Evolutionary conservation across 2,888 invertebrate species (phyloP).

Genomic region (Polyploca ridens): DNA sequence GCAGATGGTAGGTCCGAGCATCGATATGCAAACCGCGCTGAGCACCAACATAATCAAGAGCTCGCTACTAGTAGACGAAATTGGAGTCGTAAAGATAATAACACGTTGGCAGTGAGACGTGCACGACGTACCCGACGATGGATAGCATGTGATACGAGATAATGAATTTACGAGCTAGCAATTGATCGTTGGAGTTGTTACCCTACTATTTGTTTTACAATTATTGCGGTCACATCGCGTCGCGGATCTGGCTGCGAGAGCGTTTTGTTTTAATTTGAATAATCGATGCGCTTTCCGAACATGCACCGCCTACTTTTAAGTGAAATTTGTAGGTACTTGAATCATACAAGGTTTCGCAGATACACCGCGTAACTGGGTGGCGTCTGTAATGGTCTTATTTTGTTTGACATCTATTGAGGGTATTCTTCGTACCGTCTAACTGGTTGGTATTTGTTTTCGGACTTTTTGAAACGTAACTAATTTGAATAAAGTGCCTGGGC

Average conservation of each 20-base stretch:
- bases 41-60: background rate
- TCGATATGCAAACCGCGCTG: background rate
- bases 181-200: background rate
- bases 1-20: background rate
- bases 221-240: slow-evolving; percentile 3
- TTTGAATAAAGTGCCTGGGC: no score
- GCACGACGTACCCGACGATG: background rate
- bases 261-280: slow-evolving; percentile 5
- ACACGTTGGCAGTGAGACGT: background rate
- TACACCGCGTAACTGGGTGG: no score
- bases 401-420: no score
- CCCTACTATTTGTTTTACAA: slow-evolving; percentile 7
- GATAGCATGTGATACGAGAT: slow-evolving; percentile 9
- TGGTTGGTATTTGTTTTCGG: no score
- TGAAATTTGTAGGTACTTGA: background rate
- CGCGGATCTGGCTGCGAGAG: background rate
- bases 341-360: background rate
- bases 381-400: no score
- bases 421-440: no score
- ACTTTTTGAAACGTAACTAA: no score
- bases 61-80: background rate
- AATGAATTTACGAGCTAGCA: slow-evolving; percentile 9
- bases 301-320: background rate
- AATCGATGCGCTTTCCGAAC: slow-evolving; percentile 8
- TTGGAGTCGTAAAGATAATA: slow-evolving; percentile 1